phyloP scores from a whole-genome alignment of 2,797 vertebrate species.

The Lates japonicus region DNA sequence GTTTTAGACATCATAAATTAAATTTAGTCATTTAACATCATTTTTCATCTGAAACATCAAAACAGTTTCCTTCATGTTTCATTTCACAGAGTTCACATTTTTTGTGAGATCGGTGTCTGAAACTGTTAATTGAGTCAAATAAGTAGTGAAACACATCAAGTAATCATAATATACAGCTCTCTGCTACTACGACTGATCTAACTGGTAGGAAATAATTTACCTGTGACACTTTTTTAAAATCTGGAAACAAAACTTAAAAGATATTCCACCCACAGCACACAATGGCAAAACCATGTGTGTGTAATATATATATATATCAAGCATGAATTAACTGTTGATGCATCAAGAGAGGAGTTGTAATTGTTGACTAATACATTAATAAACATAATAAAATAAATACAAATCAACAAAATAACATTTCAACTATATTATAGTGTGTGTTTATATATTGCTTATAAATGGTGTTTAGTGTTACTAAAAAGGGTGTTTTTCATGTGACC shows the following conservation, averaged over 20 bases:
- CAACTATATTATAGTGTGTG: background rate
- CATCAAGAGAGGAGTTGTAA: background rate
- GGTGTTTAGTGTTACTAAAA: too few species aligned
- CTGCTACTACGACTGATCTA: background rate
- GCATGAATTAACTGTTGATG: background rate
- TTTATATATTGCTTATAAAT: too few species aligned
- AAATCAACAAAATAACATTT: background rate
- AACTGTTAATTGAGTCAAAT: background rate
- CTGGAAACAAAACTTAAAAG: conserved; percentile 9
- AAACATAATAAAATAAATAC: too few species aligned
- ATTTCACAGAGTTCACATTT: background rate
- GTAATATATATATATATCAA: background rate
- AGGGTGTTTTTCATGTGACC: background rate
- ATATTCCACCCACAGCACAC: conserved; percentile 2
- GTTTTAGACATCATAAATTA: too few species aligned
- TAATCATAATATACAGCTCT: background rate
- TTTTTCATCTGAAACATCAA: background rate
- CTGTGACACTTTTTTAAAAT: background rate
- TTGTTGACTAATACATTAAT: too few species aligned
- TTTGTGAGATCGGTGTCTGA: background rate
- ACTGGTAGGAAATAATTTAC: background rate
- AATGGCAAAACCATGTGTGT: background rate
- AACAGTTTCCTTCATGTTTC: background rate
- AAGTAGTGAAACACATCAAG: conserved; percentile 9
- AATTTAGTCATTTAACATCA: too few species aligned